These are phyloP conservation scores for Metallyticus violacea DNA, from an alignment of 2,888 invertebrate genomes.

Conservation along the genomic window DNA sequence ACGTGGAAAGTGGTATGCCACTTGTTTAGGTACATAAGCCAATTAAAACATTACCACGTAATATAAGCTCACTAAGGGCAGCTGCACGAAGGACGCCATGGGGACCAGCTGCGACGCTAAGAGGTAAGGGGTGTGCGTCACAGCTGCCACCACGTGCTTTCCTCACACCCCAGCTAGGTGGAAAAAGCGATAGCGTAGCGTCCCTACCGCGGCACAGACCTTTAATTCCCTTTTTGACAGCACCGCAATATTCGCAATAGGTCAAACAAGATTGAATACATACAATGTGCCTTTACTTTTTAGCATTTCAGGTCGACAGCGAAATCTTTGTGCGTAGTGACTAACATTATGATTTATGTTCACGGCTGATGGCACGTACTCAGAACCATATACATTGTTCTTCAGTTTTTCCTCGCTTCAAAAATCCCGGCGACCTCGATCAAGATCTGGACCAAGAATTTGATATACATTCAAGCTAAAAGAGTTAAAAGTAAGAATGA, in stretches of 20 bases:
- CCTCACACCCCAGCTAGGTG: background rate
- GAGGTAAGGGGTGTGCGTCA: background rate
- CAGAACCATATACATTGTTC: too few relatives aligned
- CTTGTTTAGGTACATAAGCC: background rate
- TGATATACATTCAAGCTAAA: too few relatives aligned
- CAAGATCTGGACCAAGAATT: too few relatives aligned
- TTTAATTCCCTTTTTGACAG: background rate
- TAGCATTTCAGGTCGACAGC: too few relatives aligned
- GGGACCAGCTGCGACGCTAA: background rate
- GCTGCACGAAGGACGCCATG: background rate
- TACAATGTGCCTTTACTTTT: too few relatives aligned
- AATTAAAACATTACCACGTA: background rate
- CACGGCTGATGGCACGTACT: too few relatives aligned
- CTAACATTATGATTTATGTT: too few relatives aligned
- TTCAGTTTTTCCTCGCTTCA: too few relatives aligned
- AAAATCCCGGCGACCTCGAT: too few relatives aligned
- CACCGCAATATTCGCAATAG: background rate
- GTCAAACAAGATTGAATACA: background rate
- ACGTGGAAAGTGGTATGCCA: background rate
- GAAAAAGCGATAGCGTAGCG: background rate
- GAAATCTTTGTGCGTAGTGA: too few relatives aligned
- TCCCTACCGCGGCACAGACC: background rate
- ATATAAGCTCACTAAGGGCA: background rate
- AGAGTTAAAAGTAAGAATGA: too few relatives aligned
- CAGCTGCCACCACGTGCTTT: slow-evolving; percentile 6